phyloP scores from a whole-genome alignment of 2,888 invertebrate genomes.

The Caenorhabditis auriculariae region DNA sequence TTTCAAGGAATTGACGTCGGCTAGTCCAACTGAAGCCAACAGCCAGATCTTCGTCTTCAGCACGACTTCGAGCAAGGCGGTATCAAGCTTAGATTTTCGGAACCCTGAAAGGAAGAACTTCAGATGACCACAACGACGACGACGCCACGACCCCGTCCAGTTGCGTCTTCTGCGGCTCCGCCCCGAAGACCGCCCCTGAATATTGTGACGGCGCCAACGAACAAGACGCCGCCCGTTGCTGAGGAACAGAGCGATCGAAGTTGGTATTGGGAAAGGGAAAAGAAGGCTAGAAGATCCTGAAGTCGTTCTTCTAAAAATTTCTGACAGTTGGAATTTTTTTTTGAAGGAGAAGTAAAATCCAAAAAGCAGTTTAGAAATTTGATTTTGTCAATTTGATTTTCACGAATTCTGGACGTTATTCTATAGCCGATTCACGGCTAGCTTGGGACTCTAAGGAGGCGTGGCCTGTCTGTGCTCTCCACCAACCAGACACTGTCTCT shows the following conservation, averaged over 20 bases:
- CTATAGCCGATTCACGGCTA: too few relatives aligned
- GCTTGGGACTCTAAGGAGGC: too few relatives aligned
- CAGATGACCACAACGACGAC: constrained; percentile 1
- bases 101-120: too few relatives aligned
- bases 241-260: constrained; percentile 23
- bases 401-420: too few relatives aligned
- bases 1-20: background rate
- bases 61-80: constrained; percentile 37
- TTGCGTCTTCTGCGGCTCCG: too few relatives aligned
- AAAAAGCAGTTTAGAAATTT: too few relatives aligned
- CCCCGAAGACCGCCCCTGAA: constrained; percentile 12
- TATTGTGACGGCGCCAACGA: constrained; percentile 7
- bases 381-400: too few relatives aligned
- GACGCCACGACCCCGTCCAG: constrained; percentile 2
- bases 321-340: background rate
- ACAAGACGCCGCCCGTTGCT: constrained; percentile 10
- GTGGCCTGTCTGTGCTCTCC: too few relatives aligned
- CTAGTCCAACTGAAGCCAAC: background rate
- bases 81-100: too few relatives aligned
- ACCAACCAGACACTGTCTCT: too few relatives aligned
- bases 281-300: background rate
- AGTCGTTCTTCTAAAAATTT: background rate
- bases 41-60: constrained; percentile 41
- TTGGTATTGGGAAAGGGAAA: too few relatives aligned
- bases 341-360: too few relatives aligned